Evolutionary conservation across 2,888 invertebrate genomes (phyloP), one percentile per base, ranked within the genome.

Genomic region (Empis stercorea): DNA sequence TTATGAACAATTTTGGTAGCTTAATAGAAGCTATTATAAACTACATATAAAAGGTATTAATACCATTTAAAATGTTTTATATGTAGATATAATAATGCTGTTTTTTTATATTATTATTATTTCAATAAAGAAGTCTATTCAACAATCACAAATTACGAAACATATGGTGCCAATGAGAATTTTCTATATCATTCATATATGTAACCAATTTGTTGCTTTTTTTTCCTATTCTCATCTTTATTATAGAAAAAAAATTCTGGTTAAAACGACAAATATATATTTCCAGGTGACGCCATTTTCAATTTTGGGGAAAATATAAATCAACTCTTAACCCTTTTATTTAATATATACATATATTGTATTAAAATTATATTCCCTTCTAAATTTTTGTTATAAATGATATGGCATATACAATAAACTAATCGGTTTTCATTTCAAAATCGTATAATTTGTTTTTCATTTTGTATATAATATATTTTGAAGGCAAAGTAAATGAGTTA

Each of bases 91-190:
- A 27, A 7, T 20, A 5, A 4, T 20, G 7, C 5, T 7, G 23
- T 27, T 27, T 27, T 27, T 20, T 20, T 20, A 20, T 20, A 4
- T 20, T 27, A 7, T 2, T 6, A 27, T 27, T 27, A 27, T 27
- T 27, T 27, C 23, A 27, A 27, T 27, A 27, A 47, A 55, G 51
- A 59, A 62, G 57, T 60, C 60, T 60, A 60, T 59, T 57, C 59
- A 58, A 60, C 61, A 65, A 63, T 66, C 66, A 66, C 68, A 67
- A 67, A 67, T 67, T 68, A 66, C 63, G 59, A 59, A 64, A 56
- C 67, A 67, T 66, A 67, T 68, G 67, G 66, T 68, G 62, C 63
- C 65, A 68, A 66, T 66, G 65, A 66, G 62, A 38, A 38, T 38
- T 38, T 38, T 38, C 38, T 13, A 38, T 17, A 20, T 38, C 17